These are phyloP conservation scores for Drosophila orosa DNA, from an alignment of 1,140 invertebrate species.

Conservation along the genomic window DNA sequence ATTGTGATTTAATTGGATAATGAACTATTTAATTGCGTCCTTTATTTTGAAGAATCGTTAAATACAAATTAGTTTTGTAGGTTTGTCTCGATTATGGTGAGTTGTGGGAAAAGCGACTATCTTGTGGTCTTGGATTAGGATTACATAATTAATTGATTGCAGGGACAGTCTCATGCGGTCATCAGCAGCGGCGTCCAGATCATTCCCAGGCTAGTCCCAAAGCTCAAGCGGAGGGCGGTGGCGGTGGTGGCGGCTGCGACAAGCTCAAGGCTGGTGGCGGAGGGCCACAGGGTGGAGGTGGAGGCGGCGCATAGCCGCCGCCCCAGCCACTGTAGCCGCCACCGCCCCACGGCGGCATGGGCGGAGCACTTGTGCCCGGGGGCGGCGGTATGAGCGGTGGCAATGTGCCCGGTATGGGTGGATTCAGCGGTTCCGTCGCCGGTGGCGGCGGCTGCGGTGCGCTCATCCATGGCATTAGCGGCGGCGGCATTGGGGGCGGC, in stretches of 20 bases:
- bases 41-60: slow-evolving; percentile 42
- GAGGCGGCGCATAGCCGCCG: slow-evolving; percentile 85
- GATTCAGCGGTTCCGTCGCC: slow-evolving; percentile 76
- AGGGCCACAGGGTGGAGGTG: slow-evolving; percentile 85
- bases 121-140: slow-evolving; percentile 16
- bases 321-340: slow-evolving; percentile 66
- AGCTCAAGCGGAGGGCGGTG: slow-evolving; percentile 84
- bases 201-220: slow-evolving; percentile 1
- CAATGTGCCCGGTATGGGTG: slow-evolving; percentile 75
- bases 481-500: slow-evolving; percentile 81
- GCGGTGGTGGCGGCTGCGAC: slow-evolving; percentile 84
- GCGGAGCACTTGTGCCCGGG: slow-evolving; percentile 66
- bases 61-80: slow-evolving; percentile 58
- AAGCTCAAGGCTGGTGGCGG: slow-evolving; percentile 85
- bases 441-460: slow-evolving; percentile 84
- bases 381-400: slow-evolving; percentile 77
- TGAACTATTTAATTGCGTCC: slow-evolving; percentile 33
- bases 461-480: slow-evolving; percentile 80
- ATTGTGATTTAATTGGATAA: neutral
- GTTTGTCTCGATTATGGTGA: slow-evolving; percentile 16
- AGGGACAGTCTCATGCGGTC: slow-evolving; percentile 40
- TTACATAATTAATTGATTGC: slow-evolving; percentile 47
- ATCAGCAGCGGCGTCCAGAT: neutral
- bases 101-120: slow-evolving; percentile 19
- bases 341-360: slow-evolving; percentile 84